A percentile compares a stretch with the other conserved stretches of the same genome.
Evolutionary conservation across 2,113 vertebrate species (phyloP).

Genomic region (Peromyscus californicus): DNA sequence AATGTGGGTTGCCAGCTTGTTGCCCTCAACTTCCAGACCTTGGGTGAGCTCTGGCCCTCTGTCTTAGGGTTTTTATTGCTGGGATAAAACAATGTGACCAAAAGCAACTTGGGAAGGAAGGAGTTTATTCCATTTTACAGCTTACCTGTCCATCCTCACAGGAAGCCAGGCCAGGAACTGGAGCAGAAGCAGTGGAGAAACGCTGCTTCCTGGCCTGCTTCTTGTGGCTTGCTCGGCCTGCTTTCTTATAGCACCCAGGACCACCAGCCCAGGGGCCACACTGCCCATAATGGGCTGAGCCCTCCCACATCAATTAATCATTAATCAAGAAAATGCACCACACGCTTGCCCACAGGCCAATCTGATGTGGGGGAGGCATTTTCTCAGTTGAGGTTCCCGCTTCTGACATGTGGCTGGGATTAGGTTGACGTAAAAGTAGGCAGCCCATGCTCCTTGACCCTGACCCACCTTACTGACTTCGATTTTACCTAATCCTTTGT

Average conservation of each 20-base stretch:
- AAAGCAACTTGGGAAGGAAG: not conserved
- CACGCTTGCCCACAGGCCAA: not conserved
- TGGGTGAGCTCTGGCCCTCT: slow-evolving; percentile 86
- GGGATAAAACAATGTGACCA: not conserved
- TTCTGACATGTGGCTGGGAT: not conserved
- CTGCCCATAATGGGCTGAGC: not conserved
- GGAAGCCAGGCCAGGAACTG: not conserved
- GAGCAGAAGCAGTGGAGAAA: not conserved
- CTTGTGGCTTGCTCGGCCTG: no score
- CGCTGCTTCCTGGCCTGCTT: not conserved
- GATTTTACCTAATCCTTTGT: not conserved
- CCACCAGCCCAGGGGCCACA: not conserved
- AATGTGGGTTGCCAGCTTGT: slow-evolving; percentile 96
- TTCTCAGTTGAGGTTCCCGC: not conserved
- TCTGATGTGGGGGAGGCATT: not conserved
- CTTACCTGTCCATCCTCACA: not conserved
- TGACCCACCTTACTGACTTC: not conserved
- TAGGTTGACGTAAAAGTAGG: not conserved
- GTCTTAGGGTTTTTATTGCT: not conserved
- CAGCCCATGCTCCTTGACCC: not conserved
- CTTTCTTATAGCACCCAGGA: not conserved
- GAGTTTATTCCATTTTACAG: not conserved
- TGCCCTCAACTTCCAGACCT: slow-evolving; percentile 95
- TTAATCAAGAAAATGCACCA: not conserved
- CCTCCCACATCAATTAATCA: not conserved